A percentile compares a stretch with the other conserved stretches of the same genome.
Evolutionary conservation across 2,888 invertebrate genomes (phyloP).

Genomic region (Eupithecia inturbata): DNA sequence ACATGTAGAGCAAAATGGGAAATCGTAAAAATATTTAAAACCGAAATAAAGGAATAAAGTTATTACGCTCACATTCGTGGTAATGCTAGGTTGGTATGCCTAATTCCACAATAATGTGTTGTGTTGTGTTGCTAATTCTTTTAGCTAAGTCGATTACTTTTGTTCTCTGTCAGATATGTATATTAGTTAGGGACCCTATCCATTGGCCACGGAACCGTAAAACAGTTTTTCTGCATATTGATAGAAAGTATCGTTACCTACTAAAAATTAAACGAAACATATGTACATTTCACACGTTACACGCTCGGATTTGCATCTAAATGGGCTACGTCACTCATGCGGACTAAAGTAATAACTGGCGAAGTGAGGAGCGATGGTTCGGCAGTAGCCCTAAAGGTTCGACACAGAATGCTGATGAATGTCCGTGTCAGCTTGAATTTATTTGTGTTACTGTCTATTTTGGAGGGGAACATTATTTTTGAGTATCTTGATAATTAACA

Average conservation of each 20-base stretch:
- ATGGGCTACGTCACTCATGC: constrained; percentile 14
- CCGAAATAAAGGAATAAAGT: too few species aligned
- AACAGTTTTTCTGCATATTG: neutral
- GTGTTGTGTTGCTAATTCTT: too few species aligned
- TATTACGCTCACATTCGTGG: too few species aligned
- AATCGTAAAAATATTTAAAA: too few species aligned
- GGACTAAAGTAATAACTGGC: neutral
- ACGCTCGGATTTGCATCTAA: constrained; percentile 22
- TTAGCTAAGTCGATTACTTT: neutral
- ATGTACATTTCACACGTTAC: constrained; percentile 15
- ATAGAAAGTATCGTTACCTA: constrained; percentile 1
- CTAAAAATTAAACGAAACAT: constrained; percentile 16
- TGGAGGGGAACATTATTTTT: neutral
- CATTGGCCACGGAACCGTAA: neutral
- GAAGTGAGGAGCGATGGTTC: neutral
- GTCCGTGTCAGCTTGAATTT: neutral
- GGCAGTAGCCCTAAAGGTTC: constrained; percentile 3
- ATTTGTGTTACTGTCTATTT: neutral
- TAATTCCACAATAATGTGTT: too few species aligned
- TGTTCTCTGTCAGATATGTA: neutral
- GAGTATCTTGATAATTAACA: neutral
- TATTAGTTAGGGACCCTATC: neutral
- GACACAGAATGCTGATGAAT: neutral
- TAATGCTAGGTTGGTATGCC: too few species aligned
- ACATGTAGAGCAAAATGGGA: too few species aligned